Evolutionary conservation across 2,888 invertebrate genomes (phyloP), one percentile per base, ranked within the genome.

Genomic region (Cataglyphis albicans): DNA sequence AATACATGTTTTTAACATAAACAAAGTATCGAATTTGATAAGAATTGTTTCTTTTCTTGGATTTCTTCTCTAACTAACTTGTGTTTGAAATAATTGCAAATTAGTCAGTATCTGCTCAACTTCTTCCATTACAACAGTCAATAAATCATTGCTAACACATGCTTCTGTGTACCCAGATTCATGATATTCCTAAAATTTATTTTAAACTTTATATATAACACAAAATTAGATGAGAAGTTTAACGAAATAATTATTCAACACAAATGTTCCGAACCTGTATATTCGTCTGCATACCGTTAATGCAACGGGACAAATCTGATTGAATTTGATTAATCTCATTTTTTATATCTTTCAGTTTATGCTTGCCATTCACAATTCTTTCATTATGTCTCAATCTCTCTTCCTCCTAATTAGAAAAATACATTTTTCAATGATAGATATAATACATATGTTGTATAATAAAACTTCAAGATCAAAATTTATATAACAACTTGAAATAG

Each of bases 291-390:
- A 90, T 87, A 72, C 81, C 86, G 65, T 85, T 88, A 63, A 91
- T 74, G 61, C 81, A 84, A 61, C 81, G 85, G n/a, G 88, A 89
- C 15, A 92, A 85, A 63, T 91, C 90, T 35, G 82, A 87, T 70
- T 92, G 91, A 52, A 87, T 82, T 84, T 88, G 91, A 88, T 94
- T 94, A 44, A 94, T 91, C 68, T 92, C 90, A 90, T 94, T 93
- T 82, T 94, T 94, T 59, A 94, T 89, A 76, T 92, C 91, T 75
- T 94, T 94, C 57, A 94, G 82, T 86, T 90, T 93, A 29, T 89
- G 81, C 73, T 87, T 90, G 44, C 91, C 91, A 59, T 88, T 90
- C 4, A 70, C 82, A 35, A 94, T 92, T 88, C 90, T 91, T 55
- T 93, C 90, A 63, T 81, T 90, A n/a, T 91, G 87, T 57, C 90